A percentile compares a stretch with the other conserved stretches of the same genome.
These are phyloP conservation scores for Lepilemur septentrionalis DNA, from an alignment of 2,797 vertebrate species.

Conservation along the genomic window DNA sequence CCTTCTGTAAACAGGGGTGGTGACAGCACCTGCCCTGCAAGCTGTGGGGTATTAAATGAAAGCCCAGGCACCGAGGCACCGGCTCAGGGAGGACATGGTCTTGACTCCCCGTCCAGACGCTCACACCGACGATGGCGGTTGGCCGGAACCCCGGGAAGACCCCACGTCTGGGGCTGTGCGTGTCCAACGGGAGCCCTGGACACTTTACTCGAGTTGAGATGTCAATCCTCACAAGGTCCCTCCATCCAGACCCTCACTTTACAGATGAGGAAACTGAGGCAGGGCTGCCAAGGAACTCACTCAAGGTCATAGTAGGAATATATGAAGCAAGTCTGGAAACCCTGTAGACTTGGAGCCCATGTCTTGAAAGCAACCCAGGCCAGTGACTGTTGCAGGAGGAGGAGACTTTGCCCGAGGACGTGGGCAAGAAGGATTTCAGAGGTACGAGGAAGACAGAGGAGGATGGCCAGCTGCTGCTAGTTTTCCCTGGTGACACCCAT, in stretches of 20 bases:
- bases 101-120: fast-evolving
- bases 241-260: background rate
- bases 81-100: background rate
- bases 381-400: fast-evolving
- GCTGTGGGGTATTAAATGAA: fast-evolving
- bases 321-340: background rate
- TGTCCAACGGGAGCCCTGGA: background rate
- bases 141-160: background rate
- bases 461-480: fast-evolving
- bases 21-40: background rate
- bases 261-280: background rate
- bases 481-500: background rate
- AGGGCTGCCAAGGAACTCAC: background rate
- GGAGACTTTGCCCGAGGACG: fast-evolving
- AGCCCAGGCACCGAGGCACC: too few relatives aligned
- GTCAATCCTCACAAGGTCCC: background rate
- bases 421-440: fast-evolving
- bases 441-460: fast-evolving
- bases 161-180: background rate
- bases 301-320: background rate
- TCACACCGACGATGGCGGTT: fast-evolving
- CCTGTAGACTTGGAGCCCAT: fast-evolving
- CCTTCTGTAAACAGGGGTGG: background rate
- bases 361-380: fast-evolving
- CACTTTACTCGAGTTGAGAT: too few relatives aligned